Percentiles rank a stretch among this genome's conserved stretches.
Evolutionary conservation across 2,888 invertebrate genomes (phyloP).

Genomic region (Saturnia japonica): DNA sequence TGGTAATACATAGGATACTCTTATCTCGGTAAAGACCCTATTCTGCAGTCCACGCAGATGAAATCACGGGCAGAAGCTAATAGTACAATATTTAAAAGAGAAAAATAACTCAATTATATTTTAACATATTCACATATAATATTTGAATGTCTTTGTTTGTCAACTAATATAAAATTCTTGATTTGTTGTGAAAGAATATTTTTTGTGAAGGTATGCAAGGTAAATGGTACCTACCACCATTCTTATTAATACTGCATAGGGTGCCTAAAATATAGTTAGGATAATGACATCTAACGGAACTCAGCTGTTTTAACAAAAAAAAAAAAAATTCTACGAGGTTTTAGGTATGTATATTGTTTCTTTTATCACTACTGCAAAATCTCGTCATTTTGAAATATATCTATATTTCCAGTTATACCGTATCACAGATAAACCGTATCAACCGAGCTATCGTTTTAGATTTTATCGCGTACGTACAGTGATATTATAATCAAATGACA

Average conservation of each 20-base stretch:
- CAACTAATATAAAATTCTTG: neutral
- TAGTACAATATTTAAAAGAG: no score
- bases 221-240: neutral
- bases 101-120: neutral
- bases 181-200: neutral
- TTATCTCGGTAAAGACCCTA: no score
- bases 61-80: no score
- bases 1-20: no score
- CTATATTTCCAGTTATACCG: neutral
- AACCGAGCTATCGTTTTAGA: constrained; percentile 17
- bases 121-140: neutral
- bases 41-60: no score
- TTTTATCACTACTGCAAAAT: neutral
- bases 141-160: neutral
- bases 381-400: neutral
- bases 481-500: constrained; percentile 19
- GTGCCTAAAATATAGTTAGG: neutral
- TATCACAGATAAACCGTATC: constrained; percentile 17
- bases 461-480: constrained; percentile 15
- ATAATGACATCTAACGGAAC: no score
- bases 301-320: neutral
- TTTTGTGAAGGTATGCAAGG: neutral
- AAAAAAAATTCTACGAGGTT: neutral
- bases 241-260: neutral
- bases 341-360: neutral